Evolutionary conservation across 2,113 vertebrate genomes (phyloP).

Genomic region (Scomber colias): DNA sequence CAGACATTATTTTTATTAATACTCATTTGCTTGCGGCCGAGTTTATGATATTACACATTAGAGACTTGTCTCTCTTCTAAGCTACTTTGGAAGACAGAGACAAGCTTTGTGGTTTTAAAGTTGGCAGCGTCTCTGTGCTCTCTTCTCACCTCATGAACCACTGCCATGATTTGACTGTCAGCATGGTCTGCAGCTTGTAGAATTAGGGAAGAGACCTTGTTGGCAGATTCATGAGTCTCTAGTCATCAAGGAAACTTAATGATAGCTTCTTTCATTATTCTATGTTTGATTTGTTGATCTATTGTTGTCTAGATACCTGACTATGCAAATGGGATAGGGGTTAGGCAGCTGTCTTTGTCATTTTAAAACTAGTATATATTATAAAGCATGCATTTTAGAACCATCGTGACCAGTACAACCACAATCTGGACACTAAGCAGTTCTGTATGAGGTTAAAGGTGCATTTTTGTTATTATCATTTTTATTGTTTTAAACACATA

Average conservation of each 20-base stretch:
- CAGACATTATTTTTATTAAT: slow-evolving; percentile 24
- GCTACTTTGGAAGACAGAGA: slow-evolving; percentile 3
- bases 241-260: slow-evolving; percentile 17
- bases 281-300: slow-evolving; percentile 8
- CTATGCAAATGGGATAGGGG: neutral
- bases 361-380: no score
- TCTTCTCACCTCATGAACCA: slow-evolving; percentile 55
- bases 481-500: neutral
- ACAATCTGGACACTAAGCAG: no score
- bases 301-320: neutral
- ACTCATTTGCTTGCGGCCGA: slow-evolving; percentile 19
- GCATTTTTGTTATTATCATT: neutral
- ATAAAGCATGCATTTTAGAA: no score
- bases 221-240: slow-evolving; percentile 12
- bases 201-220: slow-evolving; percentile 2
- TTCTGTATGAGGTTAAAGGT: neutral
- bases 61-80: slow-evolving; percentile 19
- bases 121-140: slow-evolving; percentile 37
- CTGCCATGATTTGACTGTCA: slow-evolving; percentile 30
- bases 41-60: slow-evolving; percentile 23
- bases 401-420: no score
- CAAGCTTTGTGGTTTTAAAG: slow-evolving; percentile 30
- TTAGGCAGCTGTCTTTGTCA: no score
- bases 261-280: slow-evolving; percentile 22
- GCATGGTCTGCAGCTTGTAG: slow-evolving; percentile 28